A percentile compares a stretch with the other conserved stretches of the same genome.
Conservation (phyloP, 2,888 invertebrate species). For the Glyphotaelius pellucidus region DNA sequence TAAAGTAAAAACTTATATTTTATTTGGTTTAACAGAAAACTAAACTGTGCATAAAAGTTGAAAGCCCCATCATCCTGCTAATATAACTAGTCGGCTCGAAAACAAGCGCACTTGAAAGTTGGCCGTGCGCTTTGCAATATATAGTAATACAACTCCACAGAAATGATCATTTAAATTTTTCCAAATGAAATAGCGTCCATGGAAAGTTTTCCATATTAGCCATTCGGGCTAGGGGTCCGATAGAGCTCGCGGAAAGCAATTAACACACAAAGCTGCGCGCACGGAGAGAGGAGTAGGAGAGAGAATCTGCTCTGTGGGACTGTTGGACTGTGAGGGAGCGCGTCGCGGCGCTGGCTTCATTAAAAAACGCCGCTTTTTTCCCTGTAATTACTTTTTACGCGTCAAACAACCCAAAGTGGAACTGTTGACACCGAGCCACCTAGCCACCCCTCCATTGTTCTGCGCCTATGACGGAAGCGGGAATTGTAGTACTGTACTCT, state of each 20-base stretch:
- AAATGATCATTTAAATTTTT: not conserved
- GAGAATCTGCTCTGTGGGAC: not conserved
- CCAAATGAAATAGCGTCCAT: constrained; percentile 38
- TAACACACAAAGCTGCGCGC: constrained; percentile 54
- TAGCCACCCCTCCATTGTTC: constrained; percentile 10
- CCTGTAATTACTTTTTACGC: constrained; percentile 51
- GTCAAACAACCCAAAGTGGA: constrained; percentile 50
- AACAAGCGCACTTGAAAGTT: not conserved
- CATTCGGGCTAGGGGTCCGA: not conserved
- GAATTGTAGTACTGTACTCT: not conserved
- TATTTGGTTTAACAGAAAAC: too few relatives aligned
- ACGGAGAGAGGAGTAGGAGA: constrained; percentile 3
- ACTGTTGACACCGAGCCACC: constrained; percentile 37
- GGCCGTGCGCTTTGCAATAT: not conserved
- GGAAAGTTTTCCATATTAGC: constrained; percentile 33
- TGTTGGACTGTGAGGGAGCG: not conserved
- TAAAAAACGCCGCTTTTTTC: constrained; percentile 51
- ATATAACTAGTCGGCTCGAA: not conserved
- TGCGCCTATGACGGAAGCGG: constrained; percentile 36
- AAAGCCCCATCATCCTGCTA: not conserved
- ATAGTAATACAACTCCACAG: not conserved
- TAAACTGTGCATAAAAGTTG: not conserved
- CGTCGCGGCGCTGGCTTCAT: constrained; percentile 24
- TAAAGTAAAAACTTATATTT: too few relatives aligned
- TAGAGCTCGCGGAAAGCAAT: constrained; percentile 51